Base-by-base conservation (phyloP, 2,888 invertebrate genomes). In the Nomada fucata region DNA sequence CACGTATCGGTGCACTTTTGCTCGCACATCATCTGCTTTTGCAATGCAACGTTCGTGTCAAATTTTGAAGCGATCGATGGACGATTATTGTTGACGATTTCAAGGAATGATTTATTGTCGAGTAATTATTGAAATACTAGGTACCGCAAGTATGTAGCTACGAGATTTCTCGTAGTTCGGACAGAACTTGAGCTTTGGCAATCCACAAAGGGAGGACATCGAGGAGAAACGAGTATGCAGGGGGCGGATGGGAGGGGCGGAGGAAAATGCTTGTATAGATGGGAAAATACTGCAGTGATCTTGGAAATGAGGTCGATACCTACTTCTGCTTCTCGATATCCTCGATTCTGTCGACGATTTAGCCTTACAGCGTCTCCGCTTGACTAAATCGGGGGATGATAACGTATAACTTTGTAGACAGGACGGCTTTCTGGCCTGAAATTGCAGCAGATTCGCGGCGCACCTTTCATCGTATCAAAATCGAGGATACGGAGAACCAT, bases 221-320 rank as follows among this genome's bases (percentile, higher is more conserved):
- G 7, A 36, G 36, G 7, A 36, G 57, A 9, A 50, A 44, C 64
- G 36, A 44, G 11, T 55, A 53, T 10, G 53, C 2, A 7, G 50
- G n/a, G 26, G 0, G 5, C 2, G 20, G 52, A 13, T 23, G 61
- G 15, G 15, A 55, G 52, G 18, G 53, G 23, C 55, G 69, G 55
- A 47, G 55, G 67, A 61, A 61, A 53, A 53, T 20, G 78, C 50
- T 79, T 68, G 76, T 29, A 64, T 81, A 84, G 71, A 86, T 82
- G 75, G 71, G 83, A 89, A 89, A 86, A 86, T 83, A 86, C 83
- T 83, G 79, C 75, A 80, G 83, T 68, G 86, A 88, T 88, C 85
- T 78, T 79, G 63, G 73, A 63, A 77, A 82, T 55, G 81, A 82
- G 79, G 74, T 83, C 82, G 87, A 85, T 85, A 82, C 79, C 72